Percentiles rank a stretch among this genome's conserved stretches.
phyloP scores from a whole-genome alignment of 1,140 invertebrate genomes.

The Acyrthosiphon pisum region DNA sequence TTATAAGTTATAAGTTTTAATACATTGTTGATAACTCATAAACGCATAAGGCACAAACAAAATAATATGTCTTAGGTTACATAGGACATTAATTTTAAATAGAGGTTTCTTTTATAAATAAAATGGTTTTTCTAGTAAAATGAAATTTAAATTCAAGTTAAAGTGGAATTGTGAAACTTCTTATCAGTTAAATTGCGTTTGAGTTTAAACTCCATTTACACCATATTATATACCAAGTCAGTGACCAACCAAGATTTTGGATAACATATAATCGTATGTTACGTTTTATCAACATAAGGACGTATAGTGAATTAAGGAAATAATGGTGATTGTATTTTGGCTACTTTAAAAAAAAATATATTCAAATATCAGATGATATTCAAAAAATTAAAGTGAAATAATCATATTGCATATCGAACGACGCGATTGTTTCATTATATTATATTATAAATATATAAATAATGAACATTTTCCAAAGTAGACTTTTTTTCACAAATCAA shows the following conservation, averaged over 20 bases:
- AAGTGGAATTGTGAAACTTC: conserved; percentile 1
- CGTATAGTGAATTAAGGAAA: neutral
- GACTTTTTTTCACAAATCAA: neutral
- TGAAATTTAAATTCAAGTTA: conserved; percentile 7
- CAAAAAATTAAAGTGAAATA: neutral
- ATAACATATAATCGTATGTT: neutral
- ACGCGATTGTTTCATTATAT: neutral
- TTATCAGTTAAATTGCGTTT: neutral
- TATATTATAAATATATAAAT: neutral
- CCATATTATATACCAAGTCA: neutral
- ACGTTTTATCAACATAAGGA: neutral
- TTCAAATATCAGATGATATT: neutral
- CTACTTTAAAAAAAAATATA: neutral
- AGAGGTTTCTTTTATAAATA: neutral
- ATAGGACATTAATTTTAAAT: neutral
- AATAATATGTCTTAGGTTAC: neutral
- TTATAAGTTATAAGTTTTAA: neutral
- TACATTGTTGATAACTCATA: neutral
- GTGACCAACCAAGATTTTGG: neutral
- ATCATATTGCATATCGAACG: neutral
- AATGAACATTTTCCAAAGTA: neutral
- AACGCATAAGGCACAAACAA: neutral
- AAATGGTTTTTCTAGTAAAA: neutral
- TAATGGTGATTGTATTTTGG: conserved; percentile 10
- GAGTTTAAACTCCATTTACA: neutral